A percentile compares a stretch with the other conserved stretches of the same genome.
Evolutionary conservation across 2,113 vertebrate genomes (phyloP).

Genomic region (Miniopterus natalensis): DNA sequence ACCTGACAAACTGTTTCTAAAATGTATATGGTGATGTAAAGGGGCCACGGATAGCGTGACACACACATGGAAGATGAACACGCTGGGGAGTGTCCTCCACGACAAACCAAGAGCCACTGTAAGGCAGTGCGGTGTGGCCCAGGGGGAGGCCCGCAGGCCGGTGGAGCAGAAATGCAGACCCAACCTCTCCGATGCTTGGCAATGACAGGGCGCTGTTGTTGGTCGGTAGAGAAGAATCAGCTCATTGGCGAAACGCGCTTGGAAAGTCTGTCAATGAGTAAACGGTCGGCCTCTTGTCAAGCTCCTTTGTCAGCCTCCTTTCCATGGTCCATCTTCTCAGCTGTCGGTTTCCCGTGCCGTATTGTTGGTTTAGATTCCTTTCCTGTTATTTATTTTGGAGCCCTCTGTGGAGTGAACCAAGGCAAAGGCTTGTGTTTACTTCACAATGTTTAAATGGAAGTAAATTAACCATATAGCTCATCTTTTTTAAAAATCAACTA

Average conservation of each 20-base stretch:
- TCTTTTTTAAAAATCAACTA: not conserved
- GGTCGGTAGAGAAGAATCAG: not conserved
- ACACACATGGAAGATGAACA: not conserved
- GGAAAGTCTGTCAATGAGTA: not conserved
- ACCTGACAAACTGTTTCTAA: not conserved
- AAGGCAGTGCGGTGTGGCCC: not conserved
- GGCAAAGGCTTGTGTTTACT: constrained; percentile 3
- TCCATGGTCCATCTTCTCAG: not conserved
- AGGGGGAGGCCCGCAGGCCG: no score
- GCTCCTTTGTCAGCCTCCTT: not conserved
- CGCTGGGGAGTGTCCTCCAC: not conserved
- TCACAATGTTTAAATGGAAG: not conserved
- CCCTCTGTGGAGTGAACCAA: not conserved
- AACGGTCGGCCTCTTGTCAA: not conserved
- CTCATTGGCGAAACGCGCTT: not conserved
- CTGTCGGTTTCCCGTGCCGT: not conserved
- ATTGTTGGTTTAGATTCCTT: not conserved
- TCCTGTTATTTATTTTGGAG: not conserved
- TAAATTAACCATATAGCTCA: not conserved
- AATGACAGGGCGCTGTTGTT: not conserved
- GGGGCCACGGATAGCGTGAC: not conserved
- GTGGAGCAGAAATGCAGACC: not conserved
- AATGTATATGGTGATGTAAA: not conserved
- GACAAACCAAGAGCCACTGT: not conserved
- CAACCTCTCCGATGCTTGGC: not conserved